A percentile compares a stretch with the other conserved stretches of the same genome.
Evolutionary conservation across 2,113 vertebrate genomes (phyloP).

Genomic region (Plecturocebus donacophilus): DNA sequence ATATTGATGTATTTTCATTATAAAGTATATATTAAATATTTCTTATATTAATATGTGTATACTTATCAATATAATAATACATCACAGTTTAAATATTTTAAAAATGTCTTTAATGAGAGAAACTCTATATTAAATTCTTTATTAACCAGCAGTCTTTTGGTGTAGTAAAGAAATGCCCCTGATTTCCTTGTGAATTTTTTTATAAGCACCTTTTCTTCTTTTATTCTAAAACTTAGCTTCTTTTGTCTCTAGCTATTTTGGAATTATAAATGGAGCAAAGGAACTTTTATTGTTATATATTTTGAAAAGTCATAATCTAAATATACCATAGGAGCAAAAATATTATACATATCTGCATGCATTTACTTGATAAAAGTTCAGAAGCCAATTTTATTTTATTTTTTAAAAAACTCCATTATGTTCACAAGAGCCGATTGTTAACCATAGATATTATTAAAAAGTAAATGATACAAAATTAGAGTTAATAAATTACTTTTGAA

Average conservation of each 20-base stretch:
- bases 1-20: background rate
- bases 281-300: background rate
- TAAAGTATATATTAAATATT: background rate
- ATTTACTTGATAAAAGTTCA: background rate
- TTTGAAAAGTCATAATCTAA: background rate
- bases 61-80: background rate
- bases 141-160: background rate
- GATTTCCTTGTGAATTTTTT: background rate
- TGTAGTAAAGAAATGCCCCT: background rate
- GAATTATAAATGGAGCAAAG: background rate
- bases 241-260: background rate
- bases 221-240: too few species aligned
- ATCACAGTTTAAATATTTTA: background rate
- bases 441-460: background rate
- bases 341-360: background rate
- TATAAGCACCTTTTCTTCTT: background rate
- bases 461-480: background rate
- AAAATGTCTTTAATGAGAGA: background rate
- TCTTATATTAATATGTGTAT: background rate
- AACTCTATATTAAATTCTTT: background rate
- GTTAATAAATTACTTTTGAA: background rate
- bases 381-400: background rate
- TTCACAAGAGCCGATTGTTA: background rate
- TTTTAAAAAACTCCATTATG: background rate
- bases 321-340: background rate